A percentile compares a stretch with the other conserved stretches of the same genome.
Evolutionary conservation across 2,888 invertebrate genomes (phyloP).

Genomic region (Pimpla rufipes): DNA sequence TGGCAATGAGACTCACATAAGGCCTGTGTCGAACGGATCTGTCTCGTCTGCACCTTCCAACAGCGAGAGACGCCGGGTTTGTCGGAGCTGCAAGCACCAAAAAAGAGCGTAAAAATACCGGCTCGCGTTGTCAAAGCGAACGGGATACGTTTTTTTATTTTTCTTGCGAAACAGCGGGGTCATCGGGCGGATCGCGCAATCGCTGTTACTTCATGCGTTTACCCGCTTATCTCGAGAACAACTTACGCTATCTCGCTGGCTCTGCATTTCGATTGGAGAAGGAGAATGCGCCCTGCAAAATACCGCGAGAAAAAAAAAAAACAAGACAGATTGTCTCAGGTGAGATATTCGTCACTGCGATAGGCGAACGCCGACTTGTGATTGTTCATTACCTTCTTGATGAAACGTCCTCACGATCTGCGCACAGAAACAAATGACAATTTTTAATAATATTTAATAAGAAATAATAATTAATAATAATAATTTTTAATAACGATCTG

Average conservation of each 20-base stretch:
- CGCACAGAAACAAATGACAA: slow-evolving; percentile 59
- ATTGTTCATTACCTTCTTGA: slow-evolving; percentile 74
- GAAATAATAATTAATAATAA: too few species aligned
- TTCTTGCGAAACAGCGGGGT: not conserved
- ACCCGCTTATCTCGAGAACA: not conserved
- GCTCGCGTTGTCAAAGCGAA: not conserved
- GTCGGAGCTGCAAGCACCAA: slow-evolving; percentile 68
- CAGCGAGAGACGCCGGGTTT: slow-evolving; percentile 73
- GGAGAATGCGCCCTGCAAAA: slow-evolving; percentile 79
- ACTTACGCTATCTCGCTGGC: slow-evolving; percentile 76
- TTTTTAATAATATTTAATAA: not conserved
- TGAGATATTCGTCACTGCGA: slow-evolving; percentile 48
- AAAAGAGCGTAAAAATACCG: not conserved
- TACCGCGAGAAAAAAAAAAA: slow-evolving; percentile 29
- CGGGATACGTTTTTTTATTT: not conserved
- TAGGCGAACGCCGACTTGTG: slow-evolving; percentile 52
- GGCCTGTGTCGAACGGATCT: slow-evolving; percentile 79
- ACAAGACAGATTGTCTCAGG: slow-evolving; percentile 6
- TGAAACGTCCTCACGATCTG: slow-evolving; percentile 80
- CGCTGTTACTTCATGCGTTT: not conserved
- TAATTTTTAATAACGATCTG: too few species aligned
- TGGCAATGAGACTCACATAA: slow-evolving; percentile 79
- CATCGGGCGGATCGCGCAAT: not conserved
- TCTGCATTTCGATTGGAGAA: slow-evolving; percentile 77
- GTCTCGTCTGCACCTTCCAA: slow-evolving; percentile 79